phyloP scores from a whole-genome alignment of 2,113 vertebrate genomes.

The Boleophthalmus pectinirostris region DNA sequence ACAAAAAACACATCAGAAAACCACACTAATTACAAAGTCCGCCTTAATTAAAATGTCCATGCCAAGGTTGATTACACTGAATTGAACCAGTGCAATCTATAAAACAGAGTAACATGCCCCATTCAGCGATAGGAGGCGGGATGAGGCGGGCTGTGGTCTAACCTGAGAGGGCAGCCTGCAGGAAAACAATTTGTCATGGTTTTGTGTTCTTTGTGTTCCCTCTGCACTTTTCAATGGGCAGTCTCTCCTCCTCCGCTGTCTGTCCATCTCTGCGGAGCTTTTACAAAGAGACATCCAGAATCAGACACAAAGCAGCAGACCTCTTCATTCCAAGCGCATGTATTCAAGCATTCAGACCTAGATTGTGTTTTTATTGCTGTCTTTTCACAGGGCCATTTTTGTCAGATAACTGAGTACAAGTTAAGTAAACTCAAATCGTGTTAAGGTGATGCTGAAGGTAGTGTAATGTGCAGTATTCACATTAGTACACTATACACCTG shows the following conservation, averaged over 20 bases:
- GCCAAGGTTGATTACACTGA: background rate
- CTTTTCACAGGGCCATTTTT: background rate
- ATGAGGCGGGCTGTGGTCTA: background rate
- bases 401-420: background rate
- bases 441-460: background rate
- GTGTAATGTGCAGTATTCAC: background rate
- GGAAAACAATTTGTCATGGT: conserved; percentile 35
- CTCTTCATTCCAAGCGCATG: background rate
- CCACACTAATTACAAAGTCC: background rate
- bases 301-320: background rate
- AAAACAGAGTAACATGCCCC: background rate
- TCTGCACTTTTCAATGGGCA: background rate
- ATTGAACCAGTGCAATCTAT: background rate
- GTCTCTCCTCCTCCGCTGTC: background rate
- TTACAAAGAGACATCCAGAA: background rate
- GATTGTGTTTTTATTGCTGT: background rate
- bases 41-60: background rate
- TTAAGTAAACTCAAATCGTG: background rate
- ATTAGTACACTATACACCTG: no score
- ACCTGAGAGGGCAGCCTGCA: conserved; percentile 21
- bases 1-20: background rate
- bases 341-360: background rate
- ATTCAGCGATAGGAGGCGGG: background rate
- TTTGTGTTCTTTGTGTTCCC: conserved; percentile 14
- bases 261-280: conserved; percentile 5